Evolutionary conservation across 2,888 invertebrate species (phyloP).

Genomic region (Drosophila emarginata): DNA sequence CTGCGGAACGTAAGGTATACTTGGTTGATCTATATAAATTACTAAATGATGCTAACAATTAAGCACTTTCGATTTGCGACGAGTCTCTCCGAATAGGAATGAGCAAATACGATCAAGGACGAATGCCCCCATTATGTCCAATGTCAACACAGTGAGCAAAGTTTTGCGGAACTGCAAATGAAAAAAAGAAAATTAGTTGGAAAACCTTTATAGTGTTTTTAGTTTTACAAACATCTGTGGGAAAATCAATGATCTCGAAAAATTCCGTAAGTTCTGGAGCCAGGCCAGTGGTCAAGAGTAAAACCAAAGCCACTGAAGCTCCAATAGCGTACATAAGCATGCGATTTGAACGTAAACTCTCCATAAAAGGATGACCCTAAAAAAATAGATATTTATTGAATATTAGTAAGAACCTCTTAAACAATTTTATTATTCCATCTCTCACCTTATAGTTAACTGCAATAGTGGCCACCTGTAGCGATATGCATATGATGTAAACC

Average conservation of each 20-base stretch:
- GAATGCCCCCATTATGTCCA: slow-evolving; percentile 93
- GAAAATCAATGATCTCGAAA: slow-evolving; percentile 98
- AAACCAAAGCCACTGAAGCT: slow-evolving; percentile 90
- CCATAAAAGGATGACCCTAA: slow-evolving; percentile 99
- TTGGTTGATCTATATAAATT: slow-evolving; percentile 4
- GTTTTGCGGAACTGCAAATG: slow-evolving; percentile 91
- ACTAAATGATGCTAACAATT: slow-evolving; percentile 49
- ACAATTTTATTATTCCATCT: background rate
- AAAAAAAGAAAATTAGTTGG: slow-evolving; percentile 46
- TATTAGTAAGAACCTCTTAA: background rate
- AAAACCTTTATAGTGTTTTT: background rate
- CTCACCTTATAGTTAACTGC: slow-evolving; percentile 98
- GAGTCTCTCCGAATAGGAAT: slow-evolving; percentile 93
- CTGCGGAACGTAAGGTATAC: slow-evolving; percentile 29
- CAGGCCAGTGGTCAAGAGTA: slow-evolving; percentile 92
- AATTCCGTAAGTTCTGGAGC: slow-evolving; percentile 93
- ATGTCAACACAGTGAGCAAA: slow-evolving; percentile 91
- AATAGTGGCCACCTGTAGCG: slow-evolving; percentile 98
- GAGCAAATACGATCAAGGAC: slow-evolving; percentile 92
- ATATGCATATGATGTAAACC: slow-evolving; percentile 98
- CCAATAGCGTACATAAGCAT: slow-evolving; percentile 95
- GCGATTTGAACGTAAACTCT: slow-evolving; percentile 95
- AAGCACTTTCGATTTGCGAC: slow-evolving; percentile 81
- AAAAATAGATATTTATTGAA: background rate
- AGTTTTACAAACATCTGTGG: slow-evolving; percentile 89